Base-by-base conservation (phyloP, 2,797 vertebrate species). In the Limnodromus scolopaceus region DNA sequence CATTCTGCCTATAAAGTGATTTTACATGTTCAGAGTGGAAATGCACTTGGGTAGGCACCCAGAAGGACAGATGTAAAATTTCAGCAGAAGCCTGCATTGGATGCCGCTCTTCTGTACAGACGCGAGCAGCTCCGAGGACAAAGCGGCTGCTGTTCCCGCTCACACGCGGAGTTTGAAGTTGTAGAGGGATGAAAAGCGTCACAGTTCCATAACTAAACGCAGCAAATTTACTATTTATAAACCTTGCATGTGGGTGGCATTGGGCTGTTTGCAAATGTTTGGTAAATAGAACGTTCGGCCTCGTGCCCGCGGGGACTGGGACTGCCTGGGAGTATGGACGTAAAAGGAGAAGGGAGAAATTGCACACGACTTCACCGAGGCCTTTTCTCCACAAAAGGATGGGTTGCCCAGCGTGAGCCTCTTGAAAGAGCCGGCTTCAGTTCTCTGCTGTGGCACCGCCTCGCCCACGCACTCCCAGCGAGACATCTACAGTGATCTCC, bases 291-390 rank as follows among this genome's bases (percentile, higher is more conserved):
- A 81, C 13, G 19, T n/a, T 82, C n/a, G 3, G 84, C 61, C 81
- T 60, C 0, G 1, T 70, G 71, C 66, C 34, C 34, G 23, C 0
- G 4, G 38, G 41, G 80, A 48, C 23, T 11, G 53, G 66, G 63
- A 20, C n/a, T 78, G 75, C 54, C 63, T 65, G 57, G 43, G 76
- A 82, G 27, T 16, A 27, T 51, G 71, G 57, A 82, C 28, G 1
- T 89, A 82, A 89, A 82, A 95, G 87, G 84, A 82, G 80, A 87
- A 77, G 41, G 51, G 38, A 89, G 76, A 74, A 86, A 51, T 51
- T 82, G 57, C 34, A 45, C 27, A 4, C 43, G 53, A 12, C 34
- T 94, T 89, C 53, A 45, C 34, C 5, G 3, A 84, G 49, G 69
- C 45, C 41, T 24, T 77, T 87, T 80, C 90, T 92, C 27, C 72